phyloP scores from a whole-genome alignment of 2,113 vertebrate species.

The Poeciliopsis turrubarensis region DNA sequence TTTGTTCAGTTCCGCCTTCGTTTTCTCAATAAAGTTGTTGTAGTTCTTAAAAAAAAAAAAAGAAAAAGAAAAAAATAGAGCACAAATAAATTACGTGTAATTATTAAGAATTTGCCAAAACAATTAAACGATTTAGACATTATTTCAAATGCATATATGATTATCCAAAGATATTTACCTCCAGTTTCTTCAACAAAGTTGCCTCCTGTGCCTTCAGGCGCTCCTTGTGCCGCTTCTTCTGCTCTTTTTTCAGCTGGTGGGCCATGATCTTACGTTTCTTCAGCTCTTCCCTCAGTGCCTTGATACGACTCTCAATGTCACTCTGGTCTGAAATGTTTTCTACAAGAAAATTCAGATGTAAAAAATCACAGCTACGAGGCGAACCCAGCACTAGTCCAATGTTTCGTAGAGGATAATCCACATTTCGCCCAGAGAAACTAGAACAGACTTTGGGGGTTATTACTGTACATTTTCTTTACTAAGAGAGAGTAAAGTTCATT shows the following conservation, averaged over 20 bases:
- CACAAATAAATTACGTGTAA: neutral
- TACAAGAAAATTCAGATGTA: conserved; percentile 67
- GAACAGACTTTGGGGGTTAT: conserved; percentile 49
- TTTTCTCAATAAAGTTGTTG: conserved; percentile 95
- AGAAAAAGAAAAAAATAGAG: neutral
- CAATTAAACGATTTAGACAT: neutral
- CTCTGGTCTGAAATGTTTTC: conserved; percentile 95
- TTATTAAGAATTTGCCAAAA: neutral
- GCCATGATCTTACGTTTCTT: conserved; percentile 91
- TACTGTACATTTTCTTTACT: conserved; percentile 58
- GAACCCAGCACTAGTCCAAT: conserved; percentile 39
- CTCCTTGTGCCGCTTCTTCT: conserved; percentile 93
- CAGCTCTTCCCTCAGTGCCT: conserved; percentile 91
- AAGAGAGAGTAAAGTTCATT: conserved; percentile 27
- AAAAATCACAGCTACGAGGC: conserved; percentile 57
- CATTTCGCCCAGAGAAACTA: conserved; percentile 35
- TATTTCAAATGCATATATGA: neutral
- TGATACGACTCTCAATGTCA: conserved; percentile 92
- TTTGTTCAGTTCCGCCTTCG: conserved; percentile 89
- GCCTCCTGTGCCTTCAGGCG: conserved; percentile 94
- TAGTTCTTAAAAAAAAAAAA: conserved; percentile 81
- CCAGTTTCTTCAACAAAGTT: conserved; percentile 90
- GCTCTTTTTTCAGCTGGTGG: conserved; percentile 92
- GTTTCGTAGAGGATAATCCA: conserved; percentile 68
- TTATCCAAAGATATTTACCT: conserved; percentile 78